Conservation (phyloP, 2,113 vertebrate genomes). For the Colinus virginianus region DNA sequence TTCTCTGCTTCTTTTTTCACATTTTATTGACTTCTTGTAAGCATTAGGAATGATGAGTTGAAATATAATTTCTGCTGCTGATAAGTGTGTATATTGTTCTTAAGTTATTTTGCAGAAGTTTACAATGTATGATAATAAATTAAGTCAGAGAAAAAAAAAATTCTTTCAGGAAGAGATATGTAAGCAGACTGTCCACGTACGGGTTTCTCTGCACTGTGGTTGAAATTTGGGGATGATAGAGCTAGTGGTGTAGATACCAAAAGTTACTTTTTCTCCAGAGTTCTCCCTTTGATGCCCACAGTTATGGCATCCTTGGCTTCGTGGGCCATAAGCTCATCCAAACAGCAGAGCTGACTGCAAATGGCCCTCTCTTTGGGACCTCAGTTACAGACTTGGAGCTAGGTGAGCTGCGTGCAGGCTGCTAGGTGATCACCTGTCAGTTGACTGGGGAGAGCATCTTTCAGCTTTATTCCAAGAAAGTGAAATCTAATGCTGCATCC, state of each 20-base stretch:
- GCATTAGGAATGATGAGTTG: background rate
- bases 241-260: background rate
- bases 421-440: background rate
- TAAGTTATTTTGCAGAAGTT: background rate
- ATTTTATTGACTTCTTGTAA: background rate
- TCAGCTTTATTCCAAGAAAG: background rate
- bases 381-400: background rate
- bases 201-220: background rate
- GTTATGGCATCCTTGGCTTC: background rate
- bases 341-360: background rate
- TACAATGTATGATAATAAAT: background rate
- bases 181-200: background rate
- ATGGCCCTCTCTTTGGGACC: background rate
- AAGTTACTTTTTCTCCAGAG: background rate
- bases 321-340: background rate
- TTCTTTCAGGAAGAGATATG: rapidly evolving
- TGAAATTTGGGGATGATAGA: background rate
- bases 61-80: background rate
- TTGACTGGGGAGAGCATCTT: background rate
- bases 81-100: background rate
- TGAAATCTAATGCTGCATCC: background rate
- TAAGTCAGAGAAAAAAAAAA: background rate
- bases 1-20: background rate
- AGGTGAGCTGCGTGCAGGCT: background rate
- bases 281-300: background rate